Evolutionary conservation across 2,113 vertebrate genomes (phyloP).

Genomic region (Hippocampus barbouri): DNA sequence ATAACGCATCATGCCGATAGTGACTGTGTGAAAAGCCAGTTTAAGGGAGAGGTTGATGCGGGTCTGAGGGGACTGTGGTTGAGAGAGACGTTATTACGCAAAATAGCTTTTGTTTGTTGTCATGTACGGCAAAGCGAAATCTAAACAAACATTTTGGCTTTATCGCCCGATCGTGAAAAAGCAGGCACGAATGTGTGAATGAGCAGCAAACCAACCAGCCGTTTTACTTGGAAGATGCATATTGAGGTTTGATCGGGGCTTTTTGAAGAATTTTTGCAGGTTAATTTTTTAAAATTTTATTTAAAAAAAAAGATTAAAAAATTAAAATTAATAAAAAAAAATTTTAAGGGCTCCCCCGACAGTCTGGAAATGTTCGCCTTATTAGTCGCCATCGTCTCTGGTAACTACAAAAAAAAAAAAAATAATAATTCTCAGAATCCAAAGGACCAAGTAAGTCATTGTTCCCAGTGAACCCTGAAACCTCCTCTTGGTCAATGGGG

Average conservation of each 20-base stretch:
- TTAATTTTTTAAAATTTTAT: too few relatives aligned
- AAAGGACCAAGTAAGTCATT: conserved; percentile 28
- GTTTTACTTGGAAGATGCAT: background rate
- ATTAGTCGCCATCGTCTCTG: too few relatives aligned
- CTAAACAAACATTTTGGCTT: conserved; percentile 34
- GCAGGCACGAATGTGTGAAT: conserved; percentile 8
- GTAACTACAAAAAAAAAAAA: too few relatives aligned
- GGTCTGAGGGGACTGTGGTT: conserved; percentile 36
- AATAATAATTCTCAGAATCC: conserved; percentile 16
- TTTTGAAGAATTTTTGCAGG: too few relatives aligned
- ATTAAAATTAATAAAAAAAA: too few relatives aligned
- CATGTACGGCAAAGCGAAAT: conserved; percentile 47
- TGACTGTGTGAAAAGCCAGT: conserved; percentile 5
- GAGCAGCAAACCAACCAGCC: conserved; percentile 1
- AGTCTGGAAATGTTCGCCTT: too few relatives aligned
- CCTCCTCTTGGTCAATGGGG: conserved; percentile 62
- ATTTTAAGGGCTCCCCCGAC: too few relatives aligned
- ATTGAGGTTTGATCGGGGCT: too few relatives aligned
- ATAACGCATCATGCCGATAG: conserved; percentile 43
- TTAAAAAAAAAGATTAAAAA: too few relatives aligned
- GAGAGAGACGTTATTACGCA: conserved; percentile 11
- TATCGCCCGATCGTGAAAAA: conserved; percentile 20
- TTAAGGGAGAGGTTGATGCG: conserved; percentile 44
- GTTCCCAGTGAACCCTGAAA: conserved; percentile 57
- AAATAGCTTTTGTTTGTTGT: conserved; percentile 17